Evolutionary conservation across 2,113 vertebrate genomes (phyloP).

Genomic region (Sminthopsis crassicaudata): DNA sequence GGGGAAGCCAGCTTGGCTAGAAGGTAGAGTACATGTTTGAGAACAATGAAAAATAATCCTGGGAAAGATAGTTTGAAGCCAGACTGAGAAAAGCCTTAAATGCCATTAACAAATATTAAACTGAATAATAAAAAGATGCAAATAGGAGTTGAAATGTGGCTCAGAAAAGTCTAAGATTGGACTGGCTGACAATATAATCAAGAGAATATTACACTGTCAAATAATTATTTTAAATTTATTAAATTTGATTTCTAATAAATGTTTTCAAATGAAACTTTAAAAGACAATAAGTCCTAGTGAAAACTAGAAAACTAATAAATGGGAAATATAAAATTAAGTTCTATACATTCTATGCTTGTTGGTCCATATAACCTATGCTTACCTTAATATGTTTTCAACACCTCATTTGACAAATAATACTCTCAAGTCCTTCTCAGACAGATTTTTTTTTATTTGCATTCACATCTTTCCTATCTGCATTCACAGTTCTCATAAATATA

Average conservation of each 20-base stretch:
- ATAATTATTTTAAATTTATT: constrained; percentile 50
- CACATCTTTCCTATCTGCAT: constrained; percentile 73
- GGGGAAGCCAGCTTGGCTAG: no score
- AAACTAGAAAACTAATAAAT: constrained; percentile 39
- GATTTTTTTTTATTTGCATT: constrained; percentile 69
- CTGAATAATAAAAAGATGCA: neutral
- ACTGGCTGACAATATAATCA: neutral
- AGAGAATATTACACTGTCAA: neutral
- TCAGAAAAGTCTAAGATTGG: neutral
- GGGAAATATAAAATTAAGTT: constrained; percentile 56
- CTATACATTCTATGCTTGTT: constrained; percentile 47
- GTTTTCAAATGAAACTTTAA: constrained; percentile 60
- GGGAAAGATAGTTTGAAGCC: no score
- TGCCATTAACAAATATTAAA: neutral
- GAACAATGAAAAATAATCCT: no score
- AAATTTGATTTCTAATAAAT: constrained; percentile 58
- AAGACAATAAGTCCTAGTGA: constrained; percentile 32
- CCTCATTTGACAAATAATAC: constrained; percentile 72
- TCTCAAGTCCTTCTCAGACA: constrained; percentile 70
- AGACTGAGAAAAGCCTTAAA: no score
- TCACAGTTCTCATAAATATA: constrained; percentile 70
- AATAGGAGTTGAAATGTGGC: neutral
- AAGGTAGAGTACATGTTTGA: no score
- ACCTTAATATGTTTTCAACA: constrained; percentile 70
- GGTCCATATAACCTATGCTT: constrained; percentile 49